phyloP scores from a whole-genome alignment of 2,888 invertebrate genomes.

The Idaea straminata region DNA sequence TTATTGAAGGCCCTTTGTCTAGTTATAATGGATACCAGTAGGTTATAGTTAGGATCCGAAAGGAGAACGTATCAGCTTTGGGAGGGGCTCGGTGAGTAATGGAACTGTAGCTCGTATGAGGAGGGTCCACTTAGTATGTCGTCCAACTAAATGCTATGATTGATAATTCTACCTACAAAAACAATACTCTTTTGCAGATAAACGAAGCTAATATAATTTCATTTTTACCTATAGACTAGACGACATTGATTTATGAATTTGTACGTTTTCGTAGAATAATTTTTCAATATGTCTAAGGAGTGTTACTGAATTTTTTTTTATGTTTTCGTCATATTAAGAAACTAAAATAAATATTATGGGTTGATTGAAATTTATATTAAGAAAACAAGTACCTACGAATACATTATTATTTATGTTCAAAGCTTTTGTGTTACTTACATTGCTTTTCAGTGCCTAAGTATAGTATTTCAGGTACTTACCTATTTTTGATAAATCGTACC shows the following conservation, averaged over 20 bases:
- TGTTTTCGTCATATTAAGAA: neutral
- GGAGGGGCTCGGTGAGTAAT: conserved; percentile 75
- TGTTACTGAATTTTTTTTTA: neutral
- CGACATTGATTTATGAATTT: neutral
- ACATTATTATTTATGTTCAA: no score
- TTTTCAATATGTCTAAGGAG: neutral
- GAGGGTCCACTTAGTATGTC: conserved; percentile 77
- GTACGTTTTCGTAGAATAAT: neutral
- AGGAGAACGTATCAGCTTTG: conserved; percentile 65
- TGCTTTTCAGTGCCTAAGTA: no score
- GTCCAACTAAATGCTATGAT: conserved; percentile 68
- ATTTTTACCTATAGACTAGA: neutral
- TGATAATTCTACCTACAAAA: conserved; percentile 73
- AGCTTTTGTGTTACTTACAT: no score
- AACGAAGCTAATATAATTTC: conserved; percentile 36
- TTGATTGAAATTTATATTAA: neutral
- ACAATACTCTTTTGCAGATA: conserved; percentile 59
- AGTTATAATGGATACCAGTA: conserved; percentile 27
- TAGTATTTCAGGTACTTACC: no score
- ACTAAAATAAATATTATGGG: neutral
- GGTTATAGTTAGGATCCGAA: conserved; percentile 45
- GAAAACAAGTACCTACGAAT: neutral
- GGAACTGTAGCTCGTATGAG: conserved; percentile 73
- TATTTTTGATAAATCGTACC: no score
- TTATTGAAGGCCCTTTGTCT: conserved; percentile 26